Conservation (phyloP, 2,888 invertebrate species). For the Caenorhabditis virilis region DNA sequence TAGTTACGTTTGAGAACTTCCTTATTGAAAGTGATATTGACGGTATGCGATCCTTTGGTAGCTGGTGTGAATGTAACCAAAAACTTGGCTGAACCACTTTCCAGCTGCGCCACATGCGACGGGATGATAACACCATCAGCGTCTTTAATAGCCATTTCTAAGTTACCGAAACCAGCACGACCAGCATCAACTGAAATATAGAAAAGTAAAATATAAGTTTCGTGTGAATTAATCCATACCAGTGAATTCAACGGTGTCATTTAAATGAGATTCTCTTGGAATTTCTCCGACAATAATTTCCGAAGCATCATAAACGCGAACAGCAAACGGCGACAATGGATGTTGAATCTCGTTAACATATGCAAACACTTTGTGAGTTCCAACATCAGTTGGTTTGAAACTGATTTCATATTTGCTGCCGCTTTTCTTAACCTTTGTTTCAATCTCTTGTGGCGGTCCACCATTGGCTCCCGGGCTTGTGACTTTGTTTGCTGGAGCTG, state of each 20-base stretch:
- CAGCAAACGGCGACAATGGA: constrained; percentile 64
- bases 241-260: constrained; percentile 71
- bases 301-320: constrained; percentile 74
- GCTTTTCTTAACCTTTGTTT: constrained; percentile 61
- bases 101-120: constrained; percentile 68
- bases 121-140: constrained; percentile 80
- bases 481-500: constrained; percentile 41
- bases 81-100: constrained; percentile 74
- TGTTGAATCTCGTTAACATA: constrained; percentile 64
- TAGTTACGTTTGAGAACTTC: constrained; percentile 72
- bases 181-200: constrained; percentile 97
- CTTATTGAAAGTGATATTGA: constrained; percentile 96
- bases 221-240: too few relatives aligned
- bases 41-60: constrained; percentile 89
- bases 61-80: constrained; percentile 94
- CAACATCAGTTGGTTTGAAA: constrained; percentile 85
- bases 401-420: constrained; percentile 70
- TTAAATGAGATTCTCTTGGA: constrained; percentile 85
- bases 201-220: too few relatives aligned
- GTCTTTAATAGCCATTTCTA: constrained; percentile 92
- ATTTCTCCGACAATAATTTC: constrained; percentile 92
- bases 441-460: constrained; percentile 44
- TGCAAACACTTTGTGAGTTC: constrained; percentile 70
- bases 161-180: constrained; percentile 88
- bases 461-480: constrained; percentile 21